These are phyloP conservation scores for Monochamus alternatus DNA, from an alignment of 2,888 invertebrate species.

Conservation along the genomic window DNA sequence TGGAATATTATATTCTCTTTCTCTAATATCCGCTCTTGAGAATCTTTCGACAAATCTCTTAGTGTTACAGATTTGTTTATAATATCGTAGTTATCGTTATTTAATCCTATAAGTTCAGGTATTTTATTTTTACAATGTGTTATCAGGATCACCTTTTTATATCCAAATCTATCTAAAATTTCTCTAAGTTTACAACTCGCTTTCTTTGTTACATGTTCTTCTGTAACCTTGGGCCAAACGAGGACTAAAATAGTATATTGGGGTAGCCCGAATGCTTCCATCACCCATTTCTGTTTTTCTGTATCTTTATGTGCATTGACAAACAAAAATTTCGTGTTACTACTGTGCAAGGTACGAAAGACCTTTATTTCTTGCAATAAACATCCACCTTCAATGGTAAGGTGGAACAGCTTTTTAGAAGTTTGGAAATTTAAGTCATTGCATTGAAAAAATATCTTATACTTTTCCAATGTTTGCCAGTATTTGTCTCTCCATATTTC, in stretches of 20 bases:
- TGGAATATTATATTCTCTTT: conserved; percentile 15
- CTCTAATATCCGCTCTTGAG: neutral
- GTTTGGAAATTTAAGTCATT: neutral
- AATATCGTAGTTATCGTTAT: neutral
- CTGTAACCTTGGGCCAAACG: neutral
- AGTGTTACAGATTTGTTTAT: neutral
- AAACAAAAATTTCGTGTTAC: neutral
- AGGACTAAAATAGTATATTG: neutral
- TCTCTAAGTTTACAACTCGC: neutral
- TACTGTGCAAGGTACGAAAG: neutral
- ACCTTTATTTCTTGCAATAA: neutral
- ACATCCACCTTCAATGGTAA: neutral
- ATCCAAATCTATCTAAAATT: neutral
- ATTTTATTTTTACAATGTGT: neutral
- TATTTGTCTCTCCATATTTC: conserved; percentile 2
- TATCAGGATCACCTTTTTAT: neutral
- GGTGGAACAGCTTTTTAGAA: neutral
- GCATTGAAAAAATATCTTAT: neutral
- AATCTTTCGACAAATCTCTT: conserved; percentile 5
- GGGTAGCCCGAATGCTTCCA: neutral
- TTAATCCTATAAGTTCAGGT: neutral
- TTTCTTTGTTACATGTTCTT: neutral
- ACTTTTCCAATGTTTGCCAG: neutral
- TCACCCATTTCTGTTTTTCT: too few species aligned
- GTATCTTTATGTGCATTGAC: neutral